Percentiles rank a stretch among this genome's conserved stretches.
phyloP scores from a whole-genome alignment of 2,888 invertebrate species.

The Dione vanillae region DNA sequence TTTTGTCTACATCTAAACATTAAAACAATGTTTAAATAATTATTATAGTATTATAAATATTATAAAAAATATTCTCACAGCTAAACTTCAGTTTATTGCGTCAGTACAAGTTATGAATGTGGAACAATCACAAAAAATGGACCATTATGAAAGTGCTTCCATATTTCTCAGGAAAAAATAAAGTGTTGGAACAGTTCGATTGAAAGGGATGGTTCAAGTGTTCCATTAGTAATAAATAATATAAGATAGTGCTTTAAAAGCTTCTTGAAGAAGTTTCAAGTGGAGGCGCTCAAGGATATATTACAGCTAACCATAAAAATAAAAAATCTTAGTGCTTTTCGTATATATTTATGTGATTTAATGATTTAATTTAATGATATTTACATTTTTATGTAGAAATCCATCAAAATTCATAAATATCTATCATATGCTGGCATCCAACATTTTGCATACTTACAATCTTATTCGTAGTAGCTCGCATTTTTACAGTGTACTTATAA shows the following conservation, averaged over 20 bases:
- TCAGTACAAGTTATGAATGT: conserved; percentile 12
- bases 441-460: neutral
- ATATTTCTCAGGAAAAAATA: conserved; percentile 59
- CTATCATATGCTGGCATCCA: neutral
- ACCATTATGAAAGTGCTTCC: conserved; percentile 61
- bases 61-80: no score
- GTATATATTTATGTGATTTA: no score
- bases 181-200: conserved; percentile 52
- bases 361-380: no score
- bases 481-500: neutral
- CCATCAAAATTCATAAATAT: neutral
- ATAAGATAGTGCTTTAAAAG: conserved; percentile 78
- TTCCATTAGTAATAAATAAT: conserved; percentile 76
- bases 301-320: conserved; percentile 26
- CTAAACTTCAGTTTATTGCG: neutral
- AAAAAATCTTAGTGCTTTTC: conserved; percentile 4
- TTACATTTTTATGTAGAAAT: no score
- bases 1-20: no score
- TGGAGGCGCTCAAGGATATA: conserved; percentile 60
- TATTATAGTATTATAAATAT: neutral
- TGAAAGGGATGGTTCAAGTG: conserved; percentile 62
- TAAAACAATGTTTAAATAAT: neutral
- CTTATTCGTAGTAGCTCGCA: no score
- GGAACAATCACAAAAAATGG: conserved; percentile 25
- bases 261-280: conserved; percentile 66